Percentiles rank a stretch among this genome's conserved stretches.
These are phyloP conservation scores for Mongoloraphidia duomilia DNA, from an alignment of 2,888 invertebrate genomes.

Conservation along the genomic window DNA sequence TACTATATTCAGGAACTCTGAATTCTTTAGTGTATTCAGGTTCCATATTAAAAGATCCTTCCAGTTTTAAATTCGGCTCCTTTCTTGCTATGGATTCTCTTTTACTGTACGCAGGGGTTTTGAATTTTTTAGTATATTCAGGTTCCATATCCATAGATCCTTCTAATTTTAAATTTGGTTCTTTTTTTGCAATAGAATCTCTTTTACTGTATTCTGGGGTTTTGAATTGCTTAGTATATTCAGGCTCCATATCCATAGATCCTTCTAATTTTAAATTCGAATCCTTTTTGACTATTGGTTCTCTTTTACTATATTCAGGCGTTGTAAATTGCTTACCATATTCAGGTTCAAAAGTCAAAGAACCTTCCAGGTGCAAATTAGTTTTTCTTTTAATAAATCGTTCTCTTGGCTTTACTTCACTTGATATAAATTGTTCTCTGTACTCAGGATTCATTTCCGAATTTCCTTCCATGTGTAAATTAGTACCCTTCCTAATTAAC, in stretches of 20 bases:
- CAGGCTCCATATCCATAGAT: slow-evolving; percentile 26
- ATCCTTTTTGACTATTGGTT: slow-evolving; percentile 24
- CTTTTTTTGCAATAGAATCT: slow-evolving; percentile 27
- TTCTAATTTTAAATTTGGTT: slow-evolving; percentile 33
- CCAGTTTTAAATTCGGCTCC: slow-evolving; percentile 28
- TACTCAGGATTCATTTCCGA: slow-evolving; percentile 5
- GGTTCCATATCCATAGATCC: slow-evolving; percentile 31
- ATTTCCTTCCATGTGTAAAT: slow-evolving; percentile 3
- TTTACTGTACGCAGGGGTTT: slow-evolving; percentile 25
- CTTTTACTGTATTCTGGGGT: slow-evolving; percentile 15
- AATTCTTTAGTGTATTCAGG: slow-evolving; percentile 30
- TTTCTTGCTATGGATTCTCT: slow-evolving; percentile 23
- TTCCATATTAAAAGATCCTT: slow-evolving; percentile 29
- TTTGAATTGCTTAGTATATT: slow-evolving; percentile 19
- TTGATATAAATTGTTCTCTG: not conserved
- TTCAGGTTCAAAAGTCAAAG: slow-evolving; percentile 30
- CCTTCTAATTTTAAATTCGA: slow-evolving; percentile 36
- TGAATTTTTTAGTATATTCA: slow-evolving; percentile 29
- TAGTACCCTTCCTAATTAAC: slow-evolving; percentile 1
- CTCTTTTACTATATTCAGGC: slow-evolving; percentile 15
- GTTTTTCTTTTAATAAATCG: slow-evolving; percentile 27
- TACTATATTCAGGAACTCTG: slow-evolving; percentile 9
- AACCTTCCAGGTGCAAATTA: slow-evolving; percentile 35
- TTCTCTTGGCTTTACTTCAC: slow-evolving; percentile 20
- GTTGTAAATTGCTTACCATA: slow-evolving; percentile 22